phyloP scores from a whole-genome alignment of 2,888 invertebrate genomes.

The Automeris io region DNA sequence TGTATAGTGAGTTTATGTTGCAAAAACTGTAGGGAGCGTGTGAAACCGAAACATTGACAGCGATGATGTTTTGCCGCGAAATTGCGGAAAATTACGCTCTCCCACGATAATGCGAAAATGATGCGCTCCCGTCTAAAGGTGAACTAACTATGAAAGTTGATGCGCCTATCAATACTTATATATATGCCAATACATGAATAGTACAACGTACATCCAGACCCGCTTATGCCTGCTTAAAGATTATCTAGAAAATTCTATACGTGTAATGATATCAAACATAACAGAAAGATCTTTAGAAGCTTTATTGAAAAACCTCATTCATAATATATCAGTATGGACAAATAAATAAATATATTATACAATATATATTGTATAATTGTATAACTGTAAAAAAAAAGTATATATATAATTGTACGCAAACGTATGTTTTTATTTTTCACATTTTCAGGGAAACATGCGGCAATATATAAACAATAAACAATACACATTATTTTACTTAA shows the following conservation, averaged over 20 bases:
- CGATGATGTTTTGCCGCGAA: conserved; percentile 13
- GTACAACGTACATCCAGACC: conserved; percentile 32
- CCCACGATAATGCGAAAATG: conserved; percentile 35
- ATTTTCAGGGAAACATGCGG: too few relatives aligned
- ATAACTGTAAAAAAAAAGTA: too few relatives aligned
- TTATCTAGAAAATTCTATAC: not conserved
- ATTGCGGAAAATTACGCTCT: conserved; percentile 43
- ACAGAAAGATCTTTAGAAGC: too few relatives aligned
- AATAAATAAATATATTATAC: too few relatives aligned
- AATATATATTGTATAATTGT: too few relatives aligned
- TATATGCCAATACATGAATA: conserved; percentile 52
- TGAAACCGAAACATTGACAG: conserved; percentile 25
- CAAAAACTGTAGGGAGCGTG: conserved; percentile 49
- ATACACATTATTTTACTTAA: too few relatives aligned
- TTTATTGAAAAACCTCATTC: too few relatives aligned
- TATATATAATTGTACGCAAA: too few relatives aligned
- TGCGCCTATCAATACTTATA: conserved; percentile 59
- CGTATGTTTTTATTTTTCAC: too few relatives aligned
- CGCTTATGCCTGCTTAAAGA: conserved; percentile 7
- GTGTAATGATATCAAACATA: too few relatives aligned
- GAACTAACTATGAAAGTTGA: conserved; percentile 56
- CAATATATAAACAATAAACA: too few relatives aligned
- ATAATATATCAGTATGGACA: too few relatives aligned
- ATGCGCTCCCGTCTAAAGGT: conserved; percentile 40
- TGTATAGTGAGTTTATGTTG: conserved; percentile 12